Conservation (phyloP, 2,113 vertebrate genomes). For the Callopanchax toddi region DNA sequence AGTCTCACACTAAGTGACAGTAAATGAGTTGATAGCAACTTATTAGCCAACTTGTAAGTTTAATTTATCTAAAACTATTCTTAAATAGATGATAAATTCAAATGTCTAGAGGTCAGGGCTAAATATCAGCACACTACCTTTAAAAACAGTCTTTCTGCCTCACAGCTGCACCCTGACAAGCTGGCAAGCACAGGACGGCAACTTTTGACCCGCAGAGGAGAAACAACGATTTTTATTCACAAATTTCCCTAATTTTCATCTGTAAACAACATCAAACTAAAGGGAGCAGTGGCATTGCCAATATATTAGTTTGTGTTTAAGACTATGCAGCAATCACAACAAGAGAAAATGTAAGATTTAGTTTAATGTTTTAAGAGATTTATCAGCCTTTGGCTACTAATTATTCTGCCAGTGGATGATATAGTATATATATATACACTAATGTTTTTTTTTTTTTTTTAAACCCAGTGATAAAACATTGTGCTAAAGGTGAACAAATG, state of each 20-base stretch:
- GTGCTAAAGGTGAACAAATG: not conserved
- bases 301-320: too few species aligned
- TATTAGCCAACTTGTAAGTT: too few species aligned
- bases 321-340: conserved; percentile 1
- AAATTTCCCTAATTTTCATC: not conserved
- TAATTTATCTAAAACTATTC: too few species aligned
- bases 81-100: not conserved
- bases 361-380: not conserved
- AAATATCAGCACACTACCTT: not conserved
- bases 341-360: conserved; percentile 4
- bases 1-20: too few species aligned
- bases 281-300: not conserved
- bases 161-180: too few species aligned
- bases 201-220: not conserved
- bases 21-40: too few species aligned
- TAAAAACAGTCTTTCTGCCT: too few species aligned
- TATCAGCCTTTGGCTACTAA: not conserved
- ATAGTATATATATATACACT: not conserved
- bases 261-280: not conserved
- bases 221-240: too few species aligned
- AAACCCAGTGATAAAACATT: not conserved
- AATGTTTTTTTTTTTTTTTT: not conserved
- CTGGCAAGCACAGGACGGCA: not conserved
- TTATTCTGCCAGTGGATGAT: not conserved
- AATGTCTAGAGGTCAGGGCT: not conserved